These are phyloP conservation scores for Climacteris rufus DNA, from an alignment of 2,113 vertebrate species.

Conservation along the genomic window DNA sequence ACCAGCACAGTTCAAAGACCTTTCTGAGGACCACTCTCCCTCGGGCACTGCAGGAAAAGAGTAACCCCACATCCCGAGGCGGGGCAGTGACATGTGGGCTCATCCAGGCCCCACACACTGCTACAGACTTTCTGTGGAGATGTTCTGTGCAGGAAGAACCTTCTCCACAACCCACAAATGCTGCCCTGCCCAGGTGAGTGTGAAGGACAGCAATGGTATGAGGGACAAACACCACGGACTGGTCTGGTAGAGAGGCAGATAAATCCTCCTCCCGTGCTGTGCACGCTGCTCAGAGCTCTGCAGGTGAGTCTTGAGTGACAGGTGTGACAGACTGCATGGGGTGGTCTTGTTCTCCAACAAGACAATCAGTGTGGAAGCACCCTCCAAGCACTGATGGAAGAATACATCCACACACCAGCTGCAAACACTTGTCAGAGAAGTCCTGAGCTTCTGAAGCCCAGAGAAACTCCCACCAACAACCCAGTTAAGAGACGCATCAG, in stretches of 20 bases:
- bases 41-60: background rate
- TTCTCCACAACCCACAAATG: background rate
- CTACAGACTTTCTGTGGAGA: background rate
- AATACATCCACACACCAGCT: background rate
- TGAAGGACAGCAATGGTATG: background rate
- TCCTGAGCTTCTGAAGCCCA: background rate
- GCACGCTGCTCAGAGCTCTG: background rate
- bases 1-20: slow-evolving; percentile 27
- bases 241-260: background rate
- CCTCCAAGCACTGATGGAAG: background rate
- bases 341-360: background rate
- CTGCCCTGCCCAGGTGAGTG: background rate
- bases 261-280: background rate
- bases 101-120: background rate
- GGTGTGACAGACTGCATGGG: background rate
- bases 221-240: background rate
- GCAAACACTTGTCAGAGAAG: background rate
- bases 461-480: background rate
- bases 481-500: background rate
- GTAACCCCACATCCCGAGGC: background rate
- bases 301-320: background rate
- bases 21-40: background rate
- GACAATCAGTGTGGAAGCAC: background rate
- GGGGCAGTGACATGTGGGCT: background rate
- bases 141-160: background rate